These are phyloP conservation scores for Nesometra sesokonis DNA, from an alignment of 35 echinoderm and acorn worm genomes.

Conservation along the genomic window DNA sequence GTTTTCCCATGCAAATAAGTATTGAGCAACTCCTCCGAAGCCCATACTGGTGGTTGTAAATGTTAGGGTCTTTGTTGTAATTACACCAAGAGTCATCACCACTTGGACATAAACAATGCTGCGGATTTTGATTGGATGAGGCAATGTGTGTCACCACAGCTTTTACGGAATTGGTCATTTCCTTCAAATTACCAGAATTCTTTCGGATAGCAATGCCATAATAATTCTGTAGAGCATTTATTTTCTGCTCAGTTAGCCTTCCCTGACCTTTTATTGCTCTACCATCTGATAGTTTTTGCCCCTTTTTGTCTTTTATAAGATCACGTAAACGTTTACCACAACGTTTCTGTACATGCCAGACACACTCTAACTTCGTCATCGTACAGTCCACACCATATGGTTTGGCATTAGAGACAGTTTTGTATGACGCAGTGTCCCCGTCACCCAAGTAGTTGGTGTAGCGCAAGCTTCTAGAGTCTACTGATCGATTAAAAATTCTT, in stretches of 20 bases:
- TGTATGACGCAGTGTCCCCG: slow-evolving; percentile 30
- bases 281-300: too few species aligned
- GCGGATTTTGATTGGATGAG: not conserved
- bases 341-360: slow-evolving; percentile 23
- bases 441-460: slow-evolving; percentile 31
- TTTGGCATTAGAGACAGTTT: not conserved
- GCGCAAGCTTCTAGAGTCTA: not conserved
- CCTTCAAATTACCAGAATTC: not conserved
- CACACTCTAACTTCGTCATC: slow-evolving; percentile 17
- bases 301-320: too few species aligned
- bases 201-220: not conserved
- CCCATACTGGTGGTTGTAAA: not conserved
- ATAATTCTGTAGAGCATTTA: too few species aligned
- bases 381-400: slow-evolving; percentile 17
- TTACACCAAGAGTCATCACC: not conserved
- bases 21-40: not conserved
- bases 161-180: not conserved
- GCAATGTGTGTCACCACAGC: not conserved
- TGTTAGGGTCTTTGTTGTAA: not conserved
- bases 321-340: too few species aligned
- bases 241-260: too few species aligned
- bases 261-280: too few species aligned
- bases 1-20: not conserved
- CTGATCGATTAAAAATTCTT: slow-evolving; percentile 24
- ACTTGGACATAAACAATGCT: not conserved